Evolutionary conservation across 2,888 invertebrate species (phyloP).

Genomic region (Dasysyrphus tricinctus): DNA sequence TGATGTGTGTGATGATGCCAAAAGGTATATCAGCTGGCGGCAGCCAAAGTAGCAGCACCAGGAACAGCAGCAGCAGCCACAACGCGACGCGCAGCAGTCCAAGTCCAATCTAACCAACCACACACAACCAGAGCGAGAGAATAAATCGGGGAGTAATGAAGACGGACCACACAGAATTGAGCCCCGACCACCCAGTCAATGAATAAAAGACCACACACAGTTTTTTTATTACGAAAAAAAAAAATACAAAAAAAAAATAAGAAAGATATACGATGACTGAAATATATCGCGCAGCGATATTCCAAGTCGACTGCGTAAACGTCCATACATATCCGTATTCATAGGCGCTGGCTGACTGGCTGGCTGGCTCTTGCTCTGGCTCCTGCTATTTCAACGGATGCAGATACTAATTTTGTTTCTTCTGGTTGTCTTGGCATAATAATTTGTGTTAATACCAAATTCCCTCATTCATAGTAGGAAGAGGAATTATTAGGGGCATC

Average conservation of each 20-base stretch:
- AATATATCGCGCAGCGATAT: constrained; percentile 76
- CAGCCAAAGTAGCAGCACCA: constrained; percentile 51
- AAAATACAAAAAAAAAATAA: constrained; percentile 68
- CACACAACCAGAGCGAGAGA: constrained; percentile 75
- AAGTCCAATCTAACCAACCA: constrained; percentile 46
- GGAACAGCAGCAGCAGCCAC: constrained; percentile 58
- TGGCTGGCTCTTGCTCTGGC: neutral
- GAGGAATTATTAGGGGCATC: constrained; percentile 21
- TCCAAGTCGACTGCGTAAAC: constrained; percentile 63
- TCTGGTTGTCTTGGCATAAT: constrained; percentile 49
- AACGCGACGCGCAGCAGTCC: constrained; percentile 57
- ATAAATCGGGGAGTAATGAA: constrained; percentile 76
- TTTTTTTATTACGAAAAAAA: constrained; percentile 74
- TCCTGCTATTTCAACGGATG: constrained; percentile 61
- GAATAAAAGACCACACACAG: constrained; percentile 77
- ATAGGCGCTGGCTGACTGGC: constrained; percentile 29
- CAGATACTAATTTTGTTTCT: constrained; percentile 71
- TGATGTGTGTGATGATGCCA: constrained; percentile 72
- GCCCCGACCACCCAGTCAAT: constrained; percentile 77
- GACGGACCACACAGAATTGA: constrained; percentile 78
- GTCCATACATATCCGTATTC: constrained; percentile 57
- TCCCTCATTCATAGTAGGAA: constrained; percentile 6
- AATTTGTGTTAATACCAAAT: constrained; percentile 35
- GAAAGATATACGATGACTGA: constrained; percentile 75
- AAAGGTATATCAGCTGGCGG: constrained; percentile 73